Base-by-base conservation (phyloP, 23 tunicate species). In the Clavelina lepadiformis region DNA sequence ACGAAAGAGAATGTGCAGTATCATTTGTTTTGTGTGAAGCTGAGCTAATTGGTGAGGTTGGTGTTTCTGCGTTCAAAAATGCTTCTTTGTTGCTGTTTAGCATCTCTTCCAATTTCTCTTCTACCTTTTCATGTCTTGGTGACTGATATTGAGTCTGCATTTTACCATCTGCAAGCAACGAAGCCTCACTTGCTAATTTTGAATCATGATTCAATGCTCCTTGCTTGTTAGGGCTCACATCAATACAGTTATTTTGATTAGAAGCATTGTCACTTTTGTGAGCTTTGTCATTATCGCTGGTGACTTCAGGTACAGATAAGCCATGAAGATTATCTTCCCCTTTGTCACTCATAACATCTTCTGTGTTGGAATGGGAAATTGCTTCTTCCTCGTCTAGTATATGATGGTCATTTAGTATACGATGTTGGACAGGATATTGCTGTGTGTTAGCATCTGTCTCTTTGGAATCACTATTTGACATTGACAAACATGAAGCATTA, bases 291-390 rank as follows among this genome's bases (percentile, higher is more conserved):
- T 41, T 41, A 15, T 15, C 15, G 11, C 13, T 41, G 49, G 49
- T 41, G 49, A 53, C 59, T 53, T 53, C 59, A 53, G 23, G n/a
- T 11, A 53, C 6, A 53, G 59, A 53, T 18, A 53, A 25, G 23
- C 59, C 59, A n/a, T 53, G 59, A 18, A 53, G 22, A n/a, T 53
- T 53, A n/a, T 53, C 59, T 53, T 53, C 59, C 49, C n/a, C n/a
- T n/a, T n/a, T n/a, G n/a, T n/a, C n/a, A n/a, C n/a, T n/a, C n/a
- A n/a, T n/a, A n/a, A n/a, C n/a, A n/a, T n/a, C n/a, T n/a, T n/a
- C n/a, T n/a, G n/a, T n/a, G n/a, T n/a, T n/a, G n/a, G n/a, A n/a
- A n/a, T n/a, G n/a, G n/a, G n/a, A n/a, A n/a, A n/a, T n/a, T n/a
- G n/a, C n/a, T n/a, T n/a, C n/a, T n/a, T n/a, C n/a, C n/a, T n/a